Evolutionary conservation across 2,888 invertebrate species (phyloP).

Genomic region (Parnassius mnemosyne): DNA sequence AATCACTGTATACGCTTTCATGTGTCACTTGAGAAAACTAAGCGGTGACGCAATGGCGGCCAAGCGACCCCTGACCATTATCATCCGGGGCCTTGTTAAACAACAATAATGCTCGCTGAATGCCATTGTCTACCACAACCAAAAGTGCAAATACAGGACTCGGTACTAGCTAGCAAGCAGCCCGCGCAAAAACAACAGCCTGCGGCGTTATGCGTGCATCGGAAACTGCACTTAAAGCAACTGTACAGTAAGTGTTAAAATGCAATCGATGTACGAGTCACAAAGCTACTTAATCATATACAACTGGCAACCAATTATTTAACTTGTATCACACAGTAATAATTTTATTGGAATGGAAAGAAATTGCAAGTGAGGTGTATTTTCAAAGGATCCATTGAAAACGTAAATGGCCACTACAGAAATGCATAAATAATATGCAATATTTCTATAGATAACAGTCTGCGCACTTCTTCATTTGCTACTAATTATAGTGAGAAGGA

Average conservation of each 20-base stretch:
- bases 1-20: too few species aligned
- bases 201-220: neutral
- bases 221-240: neutral
- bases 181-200: constrained; percentile 1
- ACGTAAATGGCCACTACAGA: constrained; percentile 33
- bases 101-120: constrained; percentile 39
- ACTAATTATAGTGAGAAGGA: constrained; percentile 9
- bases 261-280: neutral
- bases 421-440: constrained; percentile 31
- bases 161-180: neutral
- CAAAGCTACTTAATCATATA: constrained; percentile 12
- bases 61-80: constrained; percentile 31
- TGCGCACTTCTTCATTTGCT: constrained; percentile 3
- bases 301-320: constrained; percentile 5
- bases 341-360: constrained; percentile 15
- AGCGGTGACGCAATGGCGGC: neutral
- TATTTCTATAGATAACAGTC: constrained; percentile 26
- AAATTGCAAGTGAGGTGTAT: constrained; percentile 20
- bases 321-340: constrained; percentile 14
- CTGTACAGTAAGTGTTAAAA: neutral
- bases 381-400: constrained; percentile 41
- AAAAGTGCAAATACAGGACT: constrained; percentile 31
- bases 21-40: neutral
- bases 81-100: constrained; percentile 36
- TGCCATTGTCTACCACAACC: constrained; percentile 30